Conservation (phyloP, 2,888 invertebrate species). For the Shargacucullia verbasci region DNA sequence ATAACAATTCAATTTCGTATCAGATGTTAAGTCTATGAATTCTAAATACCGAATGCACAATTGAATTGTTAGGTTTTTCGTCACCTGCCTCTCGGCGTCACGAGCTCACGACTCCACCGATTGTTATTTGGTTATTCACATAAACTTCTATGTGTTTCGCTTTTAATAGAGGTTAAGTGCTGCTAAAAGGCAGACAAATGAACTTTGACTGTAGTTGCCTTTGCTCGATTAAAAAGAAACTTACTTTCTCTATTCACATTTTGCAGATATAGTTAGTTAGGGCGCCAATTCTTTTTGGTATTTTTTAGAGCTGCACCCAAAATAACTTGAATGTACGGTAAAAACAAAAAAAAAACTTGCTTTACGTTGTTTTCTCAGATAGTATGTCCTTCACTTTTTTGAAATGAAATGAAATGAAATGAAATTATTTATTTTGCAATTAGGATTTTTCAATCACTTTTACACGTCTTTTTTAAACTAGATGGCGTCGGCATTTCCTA, state of each 20-base stretch:
- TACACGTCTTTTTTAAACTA: too few species aligned
- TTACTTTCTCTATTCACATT: constrained; percentile 34
- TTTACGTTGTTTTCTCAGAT: background rate
- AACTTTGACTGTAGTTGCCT: constrained; percentile 48
- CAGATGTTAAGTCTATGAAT: constrained; percentile 57
- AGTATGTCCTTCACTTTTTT: constrained; percentile 6
- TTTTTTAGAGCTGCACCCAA: too few species aligned
- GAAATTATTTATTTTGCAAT: too few species aligned
- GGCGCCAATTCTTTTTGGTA: background rate
- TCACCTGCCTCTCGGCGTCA: constrained; percentile 68
- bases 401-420: too few species aligned
- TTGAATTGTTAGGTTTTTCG: constrained; percentile 71
- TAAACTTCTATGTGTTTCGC: constrained; percentile 58
- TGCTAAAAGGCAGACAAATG: constrained; percentile 55
- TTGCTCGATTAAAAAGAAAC: constrained; percentile 38
- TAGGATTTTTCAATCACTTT: too few species aligned
- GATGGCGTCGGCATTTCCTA: too few species aligned
- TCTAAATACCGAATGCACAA: constrained; percentile 63
- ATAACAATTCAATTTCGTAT: constrained; percentile 60
- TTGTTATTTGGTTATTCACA: constrained; percentile 63
- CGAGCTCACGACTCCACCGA: constrained; percentile 67
- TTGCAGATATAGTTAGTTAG: constrained; percentile 11
- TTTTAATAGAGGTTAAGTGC: constrained; percentile 66
- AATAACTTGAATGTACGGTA: too few species aligned
- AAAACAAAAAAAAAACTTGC: too few species aligned